Evolutionary conservation across 2,113 vertebrate species (phyloP).

Genomic region (Bubo blakistoni): DNA sequence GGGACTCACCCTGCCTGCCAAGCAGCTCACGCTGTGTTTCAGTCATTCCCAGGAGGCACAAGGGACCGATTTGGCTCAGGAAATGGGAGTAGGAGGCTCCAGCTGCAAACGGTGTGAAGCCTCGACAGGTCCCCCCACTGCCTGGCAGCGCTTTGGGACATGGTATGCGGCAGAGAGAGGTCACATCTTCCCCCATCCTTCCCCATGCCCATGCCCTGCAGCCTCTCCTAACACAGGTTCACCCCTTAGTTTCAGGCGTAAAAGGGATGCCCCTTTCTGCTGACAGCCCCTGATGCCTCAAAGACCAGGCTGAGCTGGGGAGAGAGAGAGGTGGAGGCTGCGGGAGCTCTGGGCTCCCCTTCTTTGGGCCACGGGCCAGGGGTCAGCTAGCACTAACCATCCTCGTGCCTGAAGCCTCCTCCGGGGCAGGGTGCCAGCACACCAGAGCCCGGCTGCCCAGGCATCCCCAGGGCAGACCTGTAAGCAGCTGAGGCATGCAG

Average conservation of each 20-base stretch:
- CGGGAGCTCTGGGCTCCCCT: neutral
- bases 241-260: neutral
- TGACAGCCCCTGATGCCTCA: neutral
- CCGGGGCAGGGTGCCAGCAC: neutral
- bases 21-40: neutral
- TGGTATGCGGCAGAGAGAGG: neutral
- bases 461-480: neutral
- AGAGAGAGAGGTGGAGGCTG: neutral
- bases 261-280: neutral
- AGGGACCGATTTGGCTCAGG: neutral
- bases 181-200: neutral
- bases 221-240: neutral
- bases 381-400: neutral
- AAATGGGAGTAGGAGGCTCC: neutral
- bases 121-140: neutral
- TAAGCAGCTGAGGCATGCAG: neutral
- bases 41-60: neutral
- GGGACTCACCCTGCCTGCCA: neutral
- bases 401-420: neutral
- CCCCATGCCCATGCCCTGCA: neutral
- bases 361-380: rapidly evolving
- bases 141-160: neutral
- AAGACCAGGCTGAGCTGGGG: neutral
- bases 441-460: rapidly evolving
- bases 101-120: neutral